These are phyloP conservation scores for Solenopsis invicta DNA, from an alignment of 1,140 invertebrate species.

Conservation along the genomic window DNA sequence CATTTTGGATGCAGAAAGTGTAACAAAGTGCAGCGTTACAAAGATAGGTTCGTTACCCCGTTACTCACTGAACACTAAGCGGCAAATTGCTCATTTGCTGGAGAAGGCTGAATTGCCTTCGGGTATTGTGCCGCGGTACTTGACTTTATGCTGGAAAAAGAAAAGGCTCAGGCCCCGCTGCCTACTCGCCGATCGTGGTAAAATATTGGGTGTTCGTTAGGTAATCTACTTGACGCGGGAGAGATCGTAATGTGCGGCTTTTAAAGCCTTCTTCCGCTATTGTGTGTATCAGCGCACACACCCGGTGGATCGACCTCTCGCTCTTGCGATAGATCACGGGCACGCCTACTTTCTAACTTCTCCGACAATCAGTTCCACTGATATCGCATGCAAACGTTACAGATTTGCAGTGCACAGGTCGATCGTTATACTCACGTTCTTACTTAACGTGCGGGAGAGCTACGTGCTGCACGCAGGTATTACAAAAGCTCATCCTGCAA, in stretches of 20 bases:
- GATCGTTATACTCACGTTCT: conserved; percentile 52
- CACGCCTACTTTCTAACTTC: conserved; percentile 84
- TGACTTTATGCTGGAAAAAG: background rate
- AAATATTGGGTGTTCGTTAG: conserved; percentile 42
- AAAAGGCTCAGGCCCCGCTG: background rate
- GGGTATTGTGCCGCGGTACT: background rate
- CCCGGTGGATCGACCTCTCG: conserved; percentile 78
- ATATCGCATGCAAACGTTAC: conserved; percentile 54
- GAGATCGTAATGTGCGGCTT: conserved; percentile 26
- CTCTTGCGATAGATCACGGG: conserved; percentile 76
- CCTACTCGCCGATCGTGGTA: background rate
- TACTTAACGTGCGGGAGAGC: conserved; percentile 39
- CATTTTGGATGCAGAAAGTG: conserved; percentile 54
- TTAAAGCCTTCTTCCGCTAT: conserved; percentile 40
- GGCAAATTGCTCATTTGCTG: conserved; percentile 38
- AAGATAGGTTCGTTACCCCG: conserved; percentile 51
- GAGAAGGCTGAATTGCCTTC: background rate
- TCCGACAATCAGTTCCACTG: conserved; percentile 78
- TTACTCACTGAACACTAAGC: conserved; percentile 23
- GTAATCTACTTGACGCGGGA: conserved; percentile 41
- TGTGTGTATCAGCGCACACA: conserved; percentile 29
- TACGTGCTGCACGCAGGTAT: conserved; percentile 24
- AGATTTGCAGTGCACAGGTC: conserved; percentile 45
- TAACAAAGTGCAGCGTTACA: conserved; percentile 42
- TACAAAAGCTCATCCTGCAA: conserved; percentile 34